A percentile compares a stretch with the other conserved stretches of the same genome.
These are phyloP conservation scores for Orchesella cincta DNA, from an alignment of 1,140 invertebrate species.

Conservation along the genomic window DNA sequence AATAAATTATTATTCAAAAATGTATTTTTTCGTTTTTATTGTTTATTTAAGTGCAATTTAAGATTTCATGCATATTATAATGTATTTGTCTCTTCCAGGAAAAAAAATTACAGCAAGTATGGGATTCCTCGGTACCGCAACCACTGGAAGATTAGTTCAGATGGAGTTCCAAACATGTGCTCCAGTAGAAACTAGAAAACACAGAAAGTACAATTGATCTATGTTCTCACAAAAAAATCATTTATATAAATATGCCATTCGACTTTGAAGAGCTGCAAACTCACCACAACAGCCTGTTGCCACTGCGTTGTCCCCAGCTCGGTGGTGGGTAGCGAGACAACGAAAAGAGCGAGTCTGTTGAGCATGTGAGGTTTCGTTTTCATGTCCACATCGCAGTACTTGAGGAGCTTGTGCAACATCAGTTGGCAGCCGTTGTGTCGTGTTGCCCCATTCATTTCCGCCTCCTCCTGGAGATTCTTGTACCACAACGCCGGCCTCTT, in stretches of 20 bases:
- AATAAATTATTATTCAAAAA: neutral
- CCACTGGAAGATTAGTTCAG: constrained; percentile 35
- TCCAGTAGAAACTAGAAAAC: constrained; percentile 42
- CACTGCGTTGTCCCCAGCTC: constrained; percentile 37
- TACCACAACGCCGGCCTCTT: constrained; percentile 41
- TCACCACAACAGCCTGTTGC: constrained; percentile 43
- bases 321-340: constrained; percentile 43
- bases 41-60: neutral
- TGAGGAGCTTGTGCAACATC: constrained; percentile 27
- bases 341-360: constrained; percentile 33
- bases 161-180: constrained; percentile 34
- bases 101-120: neutral
- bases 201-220: neutral
- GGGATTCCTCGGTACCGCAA: constrained; percentile 32
- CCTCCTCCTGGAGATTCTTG: constrained; percentile 26
- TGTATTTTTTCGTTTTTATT: neutral
- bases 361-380: constrained; percentile 40
- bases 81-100: neutral
- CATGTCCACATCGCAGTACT: constrained; percentile 44
- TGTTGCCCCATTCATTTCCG: constrained; percentile 33
- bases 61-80: neutral
- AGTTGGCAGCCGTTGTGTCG: constrained; percentile 37
- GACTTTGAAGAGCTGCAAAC: neutral
- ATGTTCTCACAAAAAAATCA: neutral
- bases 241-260: too few species aligned